Percentiles rank a stretch among this genome's conserved stretches.
Evolutionary conservation across 2,113 vertebrate species (phyloP).

Genomic region (Mus spicilegus): DNA sequence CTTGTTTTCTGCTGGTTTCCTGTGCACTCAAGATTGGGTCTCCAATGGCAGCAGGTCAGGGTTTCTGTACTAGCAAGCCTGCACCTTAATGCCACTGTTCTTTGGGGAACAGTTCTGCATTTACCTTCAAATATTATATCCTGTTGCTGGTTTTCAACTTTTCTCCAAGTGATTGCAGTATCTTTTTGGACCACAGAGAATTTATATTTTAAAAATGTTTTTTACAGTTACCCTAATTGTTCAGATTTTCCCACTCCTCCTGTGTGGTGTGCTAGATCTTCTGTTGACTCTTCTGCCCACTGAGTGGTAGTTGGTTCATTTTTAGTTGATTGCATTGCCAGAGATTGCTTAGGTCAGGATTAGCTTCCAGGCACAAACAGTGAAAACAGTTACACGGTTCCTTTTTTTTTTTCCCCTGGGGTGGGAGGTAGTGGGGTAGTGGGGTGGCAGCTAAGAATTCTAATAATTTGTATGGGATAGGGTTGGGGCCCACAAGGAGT

Average conservation of each 20-base stretch:
- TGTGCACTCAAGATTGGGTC: background rate
- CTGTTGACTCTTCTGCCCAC: background rate
- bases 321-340: constrained; percentile 46
- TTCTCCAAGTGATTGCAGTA: background rate
- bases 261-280: background rate
- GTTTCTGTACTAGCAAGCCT: background rate
- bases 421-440: too few species aligned
- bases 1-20: background rate
- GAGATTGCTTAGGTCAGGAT: constrained; percentile 42
- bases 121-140: background rate
- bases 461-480: constrained; percentile 21
- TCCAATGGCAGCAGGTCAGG: background rate
- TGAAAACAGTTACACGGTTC: background rate
- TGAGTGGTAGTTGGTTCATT: background rate
- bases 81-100: background rate
- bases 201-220: constrained; percentile 27
- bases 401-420: background rate
- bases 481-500: background rate
- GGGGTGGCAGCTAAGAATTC: background rate
- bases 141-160: background rate
- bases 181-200: constrained; percentile 8
- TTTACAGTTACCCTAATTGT: background rate
- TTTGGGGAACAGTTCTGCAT: background rate
- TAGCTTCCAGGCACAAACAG: constrained; percentile 18
- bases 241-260: background rate